phyloP scores from a whole-genome alignment of 2,888 invertebrate species.

The Erannis defoliaria region DNA sequence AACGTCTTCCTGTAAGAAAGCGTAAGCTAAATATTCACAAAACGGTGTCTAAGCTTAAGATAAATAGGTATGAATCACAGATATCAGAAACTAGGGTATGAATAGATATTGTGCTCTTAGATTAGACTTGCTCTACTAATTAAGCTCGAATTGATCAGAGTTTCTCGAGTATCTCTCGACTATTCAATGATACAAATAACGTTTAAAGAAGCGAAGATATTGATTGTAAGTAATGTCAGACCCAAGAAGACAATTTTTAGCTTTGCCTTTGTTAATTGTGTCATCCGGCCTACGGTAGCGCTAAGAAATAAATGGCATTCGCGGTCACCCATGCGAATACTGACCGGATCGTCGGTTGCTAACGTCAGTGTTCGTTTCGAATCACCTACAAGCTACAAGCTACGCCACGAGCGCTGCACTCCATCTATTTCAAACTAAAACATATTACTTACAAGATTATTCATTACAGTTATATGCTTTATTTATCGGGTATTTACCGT shows the following conservation, averaged over 20 bases:
- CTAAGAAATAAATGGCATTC: no score
- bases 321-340: no score
- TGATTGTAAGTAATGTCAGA: conserved; percentile 7
- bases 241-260: not conserved
- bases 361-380: no score
- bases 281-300: no score
- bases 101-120: conserved; percentile 3
- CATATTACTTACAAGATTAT: no score
- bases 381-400: no score
- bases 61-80: conserved; percentile 4
- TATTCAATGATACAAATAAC: conserved; percentile 10
- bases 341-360: no score
- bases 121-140: not conserved
- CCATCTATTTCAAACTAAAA: no score
- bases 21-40: not conserved
- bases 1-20: not conserved
- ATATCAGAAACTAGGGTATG: no score
- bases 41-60: conserved; percentile 2
- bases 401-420: no score
- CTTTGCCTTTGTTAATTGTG: conserved; percentile 11
- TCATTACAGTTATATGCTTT: no score
- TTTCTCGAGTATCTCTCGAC: conserved; percentile 7
- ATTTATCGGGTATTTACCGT: no score
- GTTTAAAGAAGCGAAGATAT: conserved; percentile 5
- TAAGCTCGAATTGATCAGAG: not conserved